A percentile compares a stretch with the other conserved stretches of the same genome.
These are phyloP conservation scores for Oreochromis grahami DNA, from an alignment of 2,797 vertebrate species.

Conservation along the genomic window DNA sequence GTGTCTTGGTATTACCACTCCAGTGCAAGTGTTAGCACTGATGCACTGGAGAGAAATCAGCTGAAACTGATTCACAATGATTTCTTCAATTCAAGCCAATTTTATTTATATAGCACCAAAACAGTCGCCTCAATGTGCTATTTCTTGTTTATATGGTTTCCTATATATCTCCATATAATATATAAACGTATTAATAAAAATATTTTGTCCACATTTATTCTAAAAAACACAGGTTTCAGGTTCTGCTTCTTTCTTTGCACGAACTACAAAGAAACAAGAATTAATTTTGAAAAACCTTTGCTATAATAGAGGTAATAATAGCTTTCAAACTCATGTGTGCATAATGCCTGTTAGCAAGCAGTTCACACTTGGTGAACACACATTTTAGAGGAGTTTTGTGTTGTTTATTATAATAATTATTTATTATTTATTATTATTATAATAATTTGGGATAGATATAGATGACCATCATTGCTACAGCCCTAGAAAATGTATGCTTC, in stretches of 20 bases:
- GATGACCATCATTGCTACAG: background rate
- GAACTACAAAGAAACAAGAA: background rate
- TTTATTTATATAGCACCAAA: background rate
- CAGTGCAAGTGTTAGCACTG: background rate
- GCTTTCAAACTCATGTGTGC: fast-evolving
- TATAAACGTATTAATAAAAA: background rate
- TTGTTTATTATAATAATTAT: background rate
- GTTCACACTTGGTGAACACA: background rate
- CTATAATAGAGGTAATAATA: background rate
- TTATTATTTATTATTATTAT: too few species aligned
- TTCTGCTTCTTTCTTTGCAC: background rate
- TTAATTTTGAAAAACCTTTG: background rate
- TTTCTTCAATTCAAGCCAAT: background rate
- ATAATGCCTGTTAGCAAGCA: background rate
- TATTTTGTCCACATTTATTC: background rate
- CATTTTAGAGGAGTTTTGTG: background rate
- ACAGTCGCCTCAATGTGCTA: fast-evolving
- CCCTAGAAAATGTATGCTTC: background rate
- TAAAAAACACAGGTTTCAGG: fast-evolving
- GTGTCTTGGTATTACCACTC: background rate
- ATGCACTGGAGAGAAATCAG: background rate
- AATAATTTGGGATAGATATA: background rate
- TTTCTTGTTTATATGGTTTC: background rate
- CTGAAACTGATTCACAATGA: background rate
- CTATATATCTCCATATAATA: background rate